Evolutionary conservation across 1,140 invertebrate species (phyloP), one percentile per base, ranked within the genome.

Genomic region (Hylyphantes graminicola): DNA sequence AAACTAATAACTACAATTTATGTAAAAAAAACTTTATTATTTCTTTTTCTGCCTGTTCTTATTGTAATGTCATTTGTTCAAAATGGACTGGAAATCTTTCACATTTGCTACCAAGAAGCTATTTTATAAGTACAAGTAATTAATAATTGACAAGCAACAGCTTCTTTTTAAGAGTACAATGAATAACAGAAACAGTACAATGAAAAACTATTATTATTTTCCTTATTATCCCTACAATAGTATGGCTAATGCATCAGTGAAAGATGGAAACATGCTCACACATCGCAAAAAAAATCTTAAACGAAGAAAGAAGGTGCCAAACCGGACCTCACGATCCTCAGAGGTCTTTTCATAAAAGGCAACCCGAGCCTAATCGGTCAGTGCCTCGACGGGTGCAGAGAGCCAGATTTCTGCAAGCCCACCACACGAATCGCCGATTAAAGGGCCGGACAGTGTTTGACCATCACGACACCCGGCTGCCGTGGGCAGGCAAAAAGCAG

Each of bases 251-350:
- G 68, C 51, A 70, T 15, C 51, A 70, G 48, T 17, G 68, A 70
- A 21, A 54, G 50, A 70, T 70, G 68, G 50, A 65, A 65, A 65
- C 7, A 65, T 65, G 17, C 35, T 35, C 35, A 35, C 35, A 35
- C 35, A 35, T 35, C 35, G 35, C 35, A 35, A 70, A 70, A 53
- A 17, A 17, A 53, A 35, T 35, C 35, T 35, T 35, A 57, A 67
- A 67, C 15, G 55, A 63, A 51, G 13, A 67, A 54, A 51, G 67
- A 70, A 59, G 65, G 77, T 80, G 76, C 77, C 17, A 70, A 80
- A 80, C 77, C 77, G 77, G 77, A 80, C 77, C 77, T 80, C 77
- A 80, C 77, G 77, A 80, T 70, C 53, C 53, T 35, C 13, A n/a
- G 77, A 57, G 61, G 61, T 54, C 54, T 59, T 48, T 7, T 67